Conservation (phyloP, 2,113 vertebrate species). For the Labeo catla region DNA sequence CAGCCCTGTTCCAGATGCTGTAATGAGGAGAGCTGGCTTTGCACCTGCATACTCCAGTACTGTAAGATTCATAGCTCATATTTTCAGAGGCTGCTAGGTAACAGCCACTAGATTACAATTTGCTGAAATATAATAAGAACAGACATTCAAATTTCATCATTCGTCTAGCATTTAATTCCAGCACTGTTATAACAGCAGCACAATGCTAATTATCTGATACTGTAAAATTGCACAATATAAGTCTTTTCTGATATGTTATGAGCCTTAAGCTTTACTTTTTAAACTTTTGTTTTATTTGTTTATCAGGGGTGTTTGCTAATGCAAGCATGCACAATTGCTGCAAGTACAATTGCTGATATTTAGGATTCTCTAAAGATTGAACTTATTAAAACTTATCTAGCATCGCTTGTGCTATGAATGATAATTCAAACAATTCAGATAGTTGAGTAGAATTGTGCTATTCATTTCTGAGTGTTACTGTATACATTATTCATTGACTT, state of each 20-base stretch:
- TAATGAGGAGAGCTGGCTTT: neutral
- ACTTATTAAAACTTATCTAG: slow-evolving; percentile 5
- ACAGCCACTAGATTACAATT: neutral
- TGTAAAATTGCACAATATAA: neutral
- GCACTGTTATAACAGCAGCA: neutral
- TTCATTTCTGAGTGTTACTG: neutral
- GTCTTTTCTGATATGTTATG: neutral
- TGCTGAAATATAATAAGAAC: neutral
- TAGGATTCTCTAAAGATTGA: neutral
- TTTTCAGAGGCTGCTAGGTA: neutral
- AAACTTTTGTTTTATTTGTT: neutral
- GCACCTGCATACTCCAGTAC: neutral
- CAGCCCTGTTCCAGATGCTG: neutral
- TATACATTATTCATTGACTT: neutral
- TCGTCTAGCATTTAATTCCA: neutral
- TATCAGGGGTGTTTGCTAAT: neutral
- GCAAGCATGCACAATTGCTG: neutral
- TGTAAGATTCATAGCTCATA: neutral
- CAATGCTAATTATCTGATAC: neutral
- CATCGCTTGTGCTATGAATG: neutral
- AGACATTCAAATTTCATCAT: neutral
- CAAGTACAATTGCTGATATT: neutral
- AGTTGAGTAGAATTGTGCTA: neutral
- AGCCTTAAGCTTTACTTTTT: neutral
- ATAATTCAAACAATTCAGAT: neutral